These are phyloP conservation scores for Cataglyphis altisquamis DNA, from an alignment of 2,888 invertebrate genomes.

Conservation along the genomic window DNA sequence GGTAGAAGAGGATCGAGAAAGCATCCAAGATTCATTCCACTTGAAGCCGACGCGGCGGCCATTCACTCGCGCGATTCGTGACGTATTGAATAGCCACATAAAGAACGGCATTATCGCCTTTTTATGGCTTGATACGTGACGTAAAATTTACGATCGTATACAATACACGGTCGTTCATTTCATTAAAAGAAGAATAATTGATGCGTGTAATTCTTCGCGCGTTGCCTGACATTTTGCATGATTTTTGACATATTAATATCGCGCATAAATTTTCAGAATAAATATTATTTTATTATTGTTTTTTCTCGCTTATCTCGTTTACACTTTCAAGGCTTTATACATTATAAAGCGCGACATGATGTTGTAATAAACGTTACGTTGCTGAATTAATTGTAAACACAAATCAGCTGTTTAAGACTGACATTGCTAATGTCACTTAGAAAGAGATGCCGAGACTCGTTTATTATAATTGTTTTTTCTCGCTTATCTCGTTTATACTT, in stretches of 20 bases:
- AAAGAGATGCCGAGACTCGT: background rate
- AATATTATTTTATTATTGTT: slow-evolving; percentile 19
- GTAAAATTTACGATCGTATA: slow-evolving; percentile 38
- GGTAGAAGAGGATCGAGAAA: background rate
- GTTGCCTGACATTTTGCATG: background rate
- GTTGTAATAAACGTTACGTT: background rate
- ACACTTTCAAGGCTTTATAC: background rate
- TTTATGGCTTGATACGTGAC: slow-evolving; percentile 7
- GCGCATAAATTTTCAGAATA: background rate
- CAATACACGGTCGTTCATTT: background rate
- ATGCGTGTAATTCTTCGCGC: background rate
- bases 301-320: background rate
- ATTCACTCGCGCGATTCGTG: slow-evolving; percentile 25
- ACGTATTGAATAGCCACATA: slow-evolving; percentile 21
- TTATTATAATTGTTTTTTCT: background rate
- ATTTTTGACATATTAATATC: background rate
- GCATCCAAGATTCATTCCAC: slow-evolving; percentile 31
- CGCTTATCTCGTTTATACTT: background rate
- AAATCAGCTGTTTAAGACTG: background rate
- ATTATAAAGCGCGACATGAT: background rate
- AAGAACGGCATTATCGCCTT: slow-evolving; percentile 35
- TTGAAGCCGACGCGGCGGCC: background rate
- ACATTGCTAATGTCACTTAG: background rate
- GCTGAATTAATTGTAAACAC: background rate
- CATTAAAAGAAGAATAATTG: background rate